Base-by-base conservation (phyloP, 2,888 invertebrate species). In the Calameuta pallipes region DNA sequence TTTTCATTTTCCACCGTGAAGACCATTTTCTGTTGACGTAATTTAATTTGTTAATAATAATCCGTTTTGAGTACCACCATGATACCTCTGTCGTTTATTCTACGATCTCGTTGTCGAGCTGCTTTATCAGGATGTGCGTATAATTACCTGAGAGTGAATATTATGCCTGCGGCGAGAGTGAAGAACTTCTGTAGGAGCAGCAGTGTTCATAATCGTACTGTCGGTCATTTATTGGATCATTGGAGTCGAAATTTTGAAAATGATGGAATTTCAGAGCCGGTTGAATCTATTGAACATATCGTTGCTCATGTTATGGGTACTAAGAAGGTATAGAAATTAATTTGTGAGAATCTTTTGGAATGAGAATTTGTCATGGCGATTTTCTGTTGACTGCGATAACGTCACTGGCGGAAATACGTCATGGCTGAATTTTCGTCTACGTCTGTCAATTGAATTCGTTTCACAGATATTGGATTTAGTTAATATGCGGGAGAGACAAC, bases 281-380 rank as follows among this genome's bases (percentile, higher is more conserved):
- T 92, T 3, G 92, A 93, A 84, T 94, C 94, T 78, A 91, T 94
- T 73, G 93, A 94, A 83, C 92, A 93, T 83, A 93, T 95, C 81
- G 89, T 94, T 75, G 93, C 94, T 23, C 93, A 93, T 88, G 92
- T 93, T 74, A 86, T 94, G 69, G 91, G 92, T 73, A 91, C 89
- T 13, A 92, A 92, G 84, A 94, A 93, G 89, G 94, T 94, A 91
- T 89, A 88, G 68, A 75, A 74, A 73, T 74, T 78, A 69, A 79
- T 75, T 23, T 23, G 9, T 9, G 4, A 23, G 23, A 23, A 9
- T 23, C 9, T 9, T 15, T 41, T 15, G 9, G 9, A 56, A 56
- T 9, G 23, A 41, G 23, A 41, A 9, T 56, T 0, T 23, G 23
- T 56, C 23, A 56, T 23, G 56, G 56, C 56, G 56, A 56, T 56